These are phyloP conservation scores for Metaphire vulgaris DNA, from an alignment of 1,140 invertebrate genomes.

Conservation along the genomic window DNA sequence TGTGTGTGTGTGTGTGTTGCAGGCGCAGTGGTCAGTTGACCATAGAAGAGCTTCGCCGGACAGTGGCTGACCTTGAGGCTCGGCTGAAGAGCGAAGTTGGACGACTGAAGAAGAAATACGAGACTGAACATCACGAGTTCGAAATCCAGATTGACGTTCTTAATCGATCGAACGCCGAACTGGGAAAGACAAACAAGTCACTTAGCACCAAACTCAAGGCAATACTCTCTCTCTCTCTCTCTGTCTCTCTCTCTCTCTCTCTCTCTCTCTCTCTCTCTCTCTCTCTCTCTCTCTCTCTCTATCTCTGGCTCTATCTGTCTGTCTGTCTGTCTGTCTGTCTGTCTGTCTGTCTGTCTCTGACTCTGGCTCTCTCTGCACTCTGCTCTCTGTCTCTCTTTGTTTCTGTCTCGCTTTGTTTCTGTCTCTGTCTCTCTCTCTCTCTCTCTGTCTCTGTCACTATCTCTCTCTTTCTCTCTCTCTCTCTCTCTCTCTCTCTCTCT, in stretches of 20 bases:
- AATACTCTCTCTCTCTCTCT: not conserved
- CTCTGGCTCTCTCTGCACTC: not conserved
- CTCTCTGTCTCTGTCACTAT: not conserved
- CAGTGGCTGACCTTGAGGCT: slow-evolving; percentile 50
- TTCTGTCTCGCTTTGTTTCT: not conserved
- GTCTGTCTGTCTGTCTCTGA: not conserved
- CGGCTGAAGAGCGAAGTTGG: slow-evolving; percentile 50
- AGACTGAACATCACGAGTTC: slow-evolving; percentile 49
- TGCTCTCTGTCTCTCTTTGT: not conserved
- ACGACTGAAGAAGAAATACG: slow-evolving; percentile 52
- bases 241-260: not conserved
- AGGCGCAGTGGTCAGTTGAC: slow-evolving; percentile 43
- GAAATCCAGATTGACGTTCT: slow-evolving; percentile 42
- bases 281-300: not conserved
- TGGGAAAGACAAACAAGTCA: slow-evolving; percentile 34
- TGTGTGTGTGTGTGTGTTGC: too few relatives aligned
- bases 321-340: not conserved
- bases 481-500: not conserved
- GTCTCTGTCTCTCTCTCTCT: not conserved
- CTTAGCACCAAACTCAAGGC: slow-evolving; percentile 28
- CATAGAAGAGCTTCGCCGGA: slow-evolving; percentile 51
- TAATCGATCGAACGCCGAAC: slow-evolving; percentile 44
- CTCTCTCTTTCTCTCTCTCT: not conserved
- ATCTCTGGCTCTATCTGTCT: not conserved
- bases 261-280: not conserved